phyloP scores from a whole-genome alignment of 2,888 invertebrate species.

The Malacosoma neustria region DNA sequence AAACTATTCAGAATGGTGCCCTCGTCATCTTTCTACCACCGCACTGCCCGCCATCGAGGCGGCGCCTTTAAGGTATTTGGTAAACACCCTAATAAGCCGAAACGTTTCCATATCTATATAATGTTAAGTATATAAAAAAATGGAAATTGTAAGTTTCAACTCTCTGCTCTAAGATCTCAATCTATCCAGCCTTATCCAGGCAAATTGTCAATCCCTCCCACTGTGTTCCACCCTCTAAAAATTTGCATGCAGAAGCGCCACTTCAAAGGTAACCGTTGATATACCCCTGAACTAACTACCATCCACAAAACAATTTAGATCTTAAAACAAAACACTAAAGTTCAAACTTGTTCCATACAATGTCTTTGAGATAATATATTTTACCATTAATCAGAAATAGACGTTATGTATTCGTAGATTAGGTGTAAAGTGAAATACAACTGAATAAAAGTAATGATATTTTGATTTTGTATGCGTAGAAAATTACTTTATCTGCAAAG shows the following conservation, averaged over 20 bases:
- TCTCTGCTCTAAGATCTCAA: not conserved
- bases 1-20: no score
- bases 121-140: no score
- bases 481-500: constrained; percentile 56
- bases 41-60: no score
- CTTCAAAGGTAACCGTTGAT: constrained; percentile 67
- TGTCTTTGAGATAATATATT: constrained; percentile 9
- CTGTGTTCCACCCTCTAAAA: constrained; percentile 27
- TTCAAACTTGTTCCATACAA: constrained; percentile 11
- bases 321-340: not conserved
- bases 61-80: no score
- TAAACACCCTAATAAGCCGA: no score
- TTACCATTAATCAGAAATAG: constrained; percentile 4
- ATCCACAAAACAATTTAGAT: constrained; percentile 9
- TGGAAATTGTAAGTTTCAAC: no score
- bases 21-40: no score
- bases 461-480: constrained; percentile 8
- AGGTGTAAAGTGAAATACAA: constrained; percentile 5
- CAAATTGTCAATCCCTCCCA: constrained; percentile 49
- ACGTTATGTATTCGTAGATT: not conserved
- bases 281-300: constrained; percentile 36
- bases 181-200: not conserved
- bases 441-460: constrained; percentile 4
- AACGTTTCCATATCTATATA: no score
- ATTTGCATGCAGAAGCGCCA: constrained; percentile 74